Conservation (phyloP, 2,888 invertebrate species). For the Tortrix viridana region DNA sequence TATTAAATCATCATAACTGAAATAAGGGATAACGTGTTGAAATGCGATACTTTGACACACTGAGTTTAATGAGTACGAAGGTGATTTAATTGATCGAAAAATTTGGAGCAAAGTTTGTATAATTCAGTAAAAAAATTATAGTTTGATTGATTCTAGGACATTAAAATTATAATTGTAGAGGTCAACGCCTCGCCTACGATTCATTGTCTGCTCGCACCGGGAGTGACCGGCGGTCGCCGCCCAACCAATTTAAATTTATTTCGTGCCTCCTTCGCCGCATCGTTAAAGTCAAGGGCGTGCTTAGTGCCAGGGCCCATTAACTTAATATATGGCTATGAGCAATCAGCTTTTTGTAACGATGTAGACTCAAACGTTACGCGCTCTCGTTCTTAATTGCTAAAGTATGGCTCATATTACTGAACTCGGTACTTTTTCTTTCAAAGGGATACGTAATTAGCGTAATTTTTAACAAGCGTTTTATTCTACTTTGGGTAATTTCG, state of each 20-base stretch:
- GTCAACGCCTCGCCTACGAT: constrained; percentile 26
- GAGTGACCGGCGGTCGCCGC: constrained; percentile 42
- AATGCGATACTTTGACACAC: no score
- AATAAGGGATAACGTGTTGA: no score
- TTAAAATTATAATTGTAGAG: constrained; percentile 31
- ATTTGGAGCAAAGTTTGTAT: no score
- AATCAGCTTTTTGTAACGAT: constrained; percentile 67
- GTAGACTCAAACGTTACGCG: constrained; percentile 54
- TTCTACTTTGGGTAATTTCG: constrained; percentile 6
- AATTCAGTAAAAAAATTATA: no score
- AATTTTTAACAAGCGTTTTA: background rate
- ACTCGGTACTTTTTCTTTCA: constrained; percentile 53
- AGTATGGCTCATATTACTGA: constrained; percentile 59
- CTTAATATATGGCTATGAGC: constrained; percentile 72
- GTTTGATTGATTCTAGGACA: constrained; percentile 11
- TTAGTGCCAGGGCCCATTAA: constrained; percentile 68
- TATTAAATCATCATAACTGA: no score
- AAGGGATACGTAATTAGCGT: background rate
- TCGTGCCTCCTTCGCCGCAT: constrained; percentile 62
- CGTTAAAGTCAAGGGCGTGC: constrained; percentile 73
- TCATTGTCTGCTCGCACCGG: constrained; percentile 34
- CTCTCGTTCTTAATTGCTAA: constrained; percentile 60
- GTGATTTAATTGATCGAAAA: no score
- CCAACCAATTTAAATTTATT: constrained; percentile 73
- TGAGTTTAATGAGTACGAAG: no score